Percentiles rank a stretch among this genome's conserved stretches.
Conservation (phyloP, 2,113 vertebrate genomes). For the Lota lota region DNA sequence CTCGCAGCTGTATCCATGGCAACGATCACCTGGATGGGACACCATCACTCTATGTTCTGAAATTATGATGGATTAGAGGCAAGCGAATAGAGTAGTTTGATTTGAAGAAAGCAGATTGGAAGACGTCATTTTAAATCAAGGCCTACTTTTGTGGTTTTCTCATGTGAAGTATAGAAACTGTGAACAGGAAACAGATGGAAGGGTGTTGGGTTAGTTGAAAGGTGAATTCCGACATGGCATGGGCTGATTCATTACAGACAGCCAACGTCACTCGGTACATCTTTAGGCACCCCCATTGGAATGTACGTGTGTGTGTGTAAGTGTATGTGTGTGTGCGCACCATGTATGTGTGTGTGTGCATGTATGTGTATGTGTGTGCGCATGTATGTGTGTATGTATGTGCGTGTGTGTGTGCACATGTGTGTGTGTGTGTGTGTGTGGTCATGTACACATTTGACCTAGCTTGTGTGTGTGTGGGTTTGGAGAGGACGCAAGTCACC, state of each 20-base stretch:
- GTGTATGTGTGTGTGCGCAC: conserved; percentile 9
- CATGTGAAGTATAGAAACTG: too few species aligned
- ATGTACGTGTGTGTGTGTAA: not conserved
- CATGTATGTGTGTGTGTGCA: conserved; percentile 10
- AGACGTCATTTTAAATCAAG: too few species aligned
- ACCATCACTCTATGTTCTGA: too few species aligned
- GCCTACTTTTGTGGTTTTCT: too few species aligned
- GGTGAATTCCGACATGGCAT: too few species aligned
- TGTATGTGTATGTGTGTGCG: conserved; percentile 36
- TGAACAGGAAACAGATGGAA: too few species aligned
- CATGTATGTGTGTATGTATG: conserved; percentile 16
- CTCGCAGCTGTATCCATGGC: too few species aligned
- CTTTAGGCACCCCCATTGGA: not conserved
- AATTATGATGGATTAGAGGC: too few species aligned
- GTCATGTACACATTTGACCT: conserved; percentile 13
- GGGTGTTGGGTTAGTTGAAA: too few species aligned
- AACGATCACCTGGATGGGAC: too few species aligned
- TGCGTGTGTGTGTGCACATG: not conserved
- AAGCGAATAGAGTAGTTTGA: too few species aligned
- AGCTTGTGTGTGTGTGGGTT: conserved; percentile 44
- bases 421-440: conserved; percentile 18
- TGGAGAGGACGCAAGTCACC: conserved; percentile 26
- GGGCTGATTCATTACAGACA: not conserved
- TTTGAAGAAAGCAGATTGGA: too few species aligned
- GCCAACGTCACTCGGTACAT: not conserved